Conservation (phyloP, 2,888 invertebrate genomes). For the Cephonodes hylas region DNA sequence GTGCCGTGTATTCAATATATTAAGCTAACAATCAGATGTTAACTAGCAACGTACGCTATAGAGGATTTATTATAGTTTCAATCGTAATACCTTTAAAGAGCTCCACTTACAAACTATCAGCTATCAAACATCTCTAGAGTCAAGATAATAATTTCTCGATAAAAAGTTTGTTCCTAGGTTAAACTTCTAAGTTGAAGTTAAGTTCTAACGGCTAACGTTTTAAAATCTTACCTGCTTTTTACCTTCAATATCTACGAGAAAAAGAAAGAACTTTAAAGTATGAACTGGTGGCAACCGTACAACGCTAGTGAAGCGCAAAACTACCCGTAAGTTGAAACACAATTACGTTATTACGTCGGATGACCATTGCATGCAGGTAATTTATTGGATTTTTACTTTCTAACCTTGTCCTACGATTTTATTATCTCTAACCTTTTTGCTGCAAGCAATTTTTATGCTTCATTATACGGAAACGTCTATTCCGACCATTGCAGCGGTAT, state of each 20-base stretch:
- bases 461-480: no score
- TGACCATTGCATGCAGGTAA: no score
- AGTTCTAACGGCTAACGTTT: neutral
- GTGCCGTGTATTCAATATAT: no score
- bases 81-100: neutral
- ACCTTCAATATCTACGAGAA: neutral
- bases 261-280: neutral
- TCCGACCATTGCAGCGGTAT: no score
- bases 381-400: no score
- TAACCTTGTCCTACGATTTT: no score
- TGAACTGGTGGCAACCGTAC: neutral
- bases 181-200: neutral
- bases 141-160: neutral
- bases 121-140: neutral
- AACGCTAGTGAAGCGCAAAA: neutral
- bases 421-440: no score
- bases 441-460: no score
- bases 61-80: neutral
- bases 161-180: neutral
- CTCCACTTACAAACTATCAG: neutral
- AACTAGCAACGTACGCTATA: no score
- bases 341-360: neutral
- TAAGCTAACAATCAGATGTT: no score
- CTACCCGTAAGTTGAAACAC: neutral
- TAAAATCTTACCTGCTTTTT: neutral